Percentiles rank a stretch among this genome's conserved stretches.
phyloP scores from a whole-genome alignment of 2,113 vertebrate species.

The Pampusana beccarii region DNA sequence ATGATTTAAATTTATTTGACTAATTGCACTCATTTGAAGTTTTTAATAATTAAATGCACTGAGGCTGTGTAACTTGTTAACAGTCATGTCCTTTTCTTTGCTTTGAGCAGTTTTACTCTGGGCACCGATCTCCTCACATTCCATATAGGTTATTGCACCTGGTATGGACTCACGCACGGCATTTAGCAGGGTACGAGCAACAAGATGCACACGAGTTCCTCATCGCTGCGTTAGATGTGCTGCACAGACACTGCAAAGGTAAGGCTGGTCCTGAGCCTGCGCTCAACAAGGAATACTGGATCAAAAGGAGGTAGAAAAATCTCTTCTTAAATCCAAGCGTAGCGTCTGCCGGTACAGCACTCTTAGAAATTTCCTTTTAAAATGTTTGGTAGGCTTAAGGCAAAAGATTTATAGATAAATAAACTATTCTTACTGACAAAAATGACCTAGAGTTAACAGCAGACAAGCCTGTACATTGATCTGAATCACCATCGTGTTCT shows the following conservation, averaged over 20 bases:
- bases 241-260: slow-evolving; percentile 99
- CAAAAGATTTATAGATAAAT: not conserved
- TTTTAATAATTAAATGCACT: not conserved
- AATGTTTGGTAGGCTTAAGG: not conserved
- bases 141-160: slow-evolving; percentile 98
- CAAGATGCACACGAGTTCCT: slow-evolving; percentile 99
- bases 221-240: slow-evolving; percentile 96
- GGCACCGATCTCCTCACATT: slow-evolving; percentile 98
- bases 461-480: not conserved
- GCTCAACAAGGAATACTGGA: not conserved
- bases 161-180: slow-evolving; percentile 98
- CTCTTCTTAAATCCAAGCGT: not conserved
- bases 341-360: not conserved
- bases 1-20: not conserved
- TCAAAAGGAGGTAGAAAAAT: slow-evolving; percentile 16
- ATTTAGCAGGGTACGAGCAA: slow-evolving; percentile 98
- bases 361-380: not conserved
- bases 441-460: not conserved
- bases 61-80: slow-evolving; percentile 16
- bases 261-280: slow-evolving; percentile 47
- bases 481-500: not conserved
- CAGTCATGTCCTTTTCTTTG: slow-evolving; percentile 34
- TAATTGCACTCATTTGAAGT: not conserved
- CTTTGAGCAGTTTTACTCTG: slow-evolving; percentile 93
- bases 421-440: not conserved